Percentiles rank a stretch among this genome's conserved stretches.
These are phyloP conservation scores for Bungarus multicinctus DNA, from an alignment of 2,113 vertebrate species.

Conservation along the genomic window DNA sequence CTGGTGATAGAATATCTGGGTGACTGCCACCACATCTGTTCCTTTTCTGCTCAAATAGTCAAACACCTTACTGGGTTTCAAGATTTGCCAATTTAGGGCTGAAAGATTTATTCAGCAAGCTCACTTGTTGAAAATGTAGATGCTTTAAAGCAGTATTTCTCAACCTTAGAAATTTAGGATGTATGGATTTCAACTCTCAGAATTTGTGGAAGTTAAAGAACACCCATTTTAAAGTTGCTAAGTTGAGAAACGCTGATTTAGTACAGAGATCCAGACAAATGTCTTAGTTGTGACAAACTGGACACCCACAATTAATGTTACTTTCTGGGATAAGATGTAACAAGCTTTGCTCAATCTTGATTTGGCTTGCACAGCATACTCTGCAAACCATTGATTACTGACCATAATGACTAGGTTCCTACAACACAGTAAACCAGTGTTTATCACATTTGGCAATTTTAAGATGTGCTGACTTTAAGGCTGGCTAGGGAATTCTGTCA, in stretches of 20 bases:
- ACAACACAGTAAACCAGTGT: background rate
- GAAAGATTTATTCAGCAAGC: slow-evolving; percentile 35
- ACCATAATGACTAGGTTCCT: background rate
- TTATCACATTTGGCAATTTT: background rate
- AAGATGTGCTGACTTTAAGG: background rate
- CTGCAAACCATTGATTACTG: background rate
- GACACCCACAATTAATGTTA: background rate
- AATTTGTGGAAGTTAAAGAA: background rate
- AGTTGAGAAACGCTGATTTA: background rate
- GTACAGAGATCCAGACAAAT: background rate
- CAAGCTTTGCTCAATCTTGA: background rate
- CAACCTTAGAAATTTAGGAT: background rate
- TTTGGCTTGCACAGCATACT: background rate
- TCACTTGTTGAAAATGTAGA: background rate
- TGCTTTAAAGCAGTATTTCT: background rate
- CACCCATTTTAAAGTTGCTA: background rate
- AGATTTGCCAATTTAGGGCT: slow-evolving; percentile 33
- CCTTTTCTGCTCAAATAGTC: background rate
- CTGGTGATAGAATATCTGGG: background rate
- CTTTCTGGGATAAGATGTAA: background rate
- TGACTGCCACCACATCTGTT: background rate
- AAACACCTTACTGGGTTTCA: slow-evolving; percentile 25
- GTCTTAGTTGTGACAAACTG: background rate
- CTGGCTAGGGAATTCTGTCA: background rate
- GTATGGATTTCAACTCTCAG: background rate